phyloP scores from a whole-genome alignment of 2,888 invertebrate genomes.

The Cephus nigrinus region DNA sequence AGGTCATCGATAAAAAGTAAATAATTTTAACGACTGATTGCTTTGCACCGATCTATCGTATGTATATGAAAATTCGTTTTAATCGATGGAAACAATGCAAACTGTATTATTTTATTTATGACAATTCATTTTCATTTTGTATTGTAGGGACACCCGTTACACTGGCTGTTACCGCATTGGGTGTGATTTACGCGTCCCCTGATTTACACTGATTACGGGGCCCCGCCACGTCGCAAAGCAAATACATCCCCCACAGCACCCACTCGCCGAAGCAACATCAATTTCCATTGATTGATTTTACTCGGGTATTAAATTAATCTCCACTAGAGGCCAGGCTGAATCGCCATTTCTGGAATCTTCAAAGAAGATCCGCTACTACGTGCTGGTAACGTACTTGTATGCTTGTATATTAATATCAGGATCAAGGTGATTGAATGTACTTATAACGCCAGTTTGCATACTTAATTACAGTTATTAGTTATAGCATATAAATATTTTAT shows the following conservation, averaged over 20 bases:
- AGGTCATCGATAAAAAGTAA: not conserved
- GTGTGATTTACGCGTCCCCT: constrained; percentile 65
- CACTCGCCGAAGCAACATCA: constrained; percentile 51
- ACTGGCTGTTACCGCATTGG: constrained; percentile 54
- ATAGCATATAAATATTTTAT: not conserved
- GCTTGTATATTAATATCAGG: not conserved
- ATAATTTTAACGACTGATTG: not conserved
- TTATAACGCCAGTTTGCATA: not conserved
- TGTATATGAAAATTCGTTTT: not conserved
- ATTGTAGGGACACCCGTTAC: constrained; percentile 50
- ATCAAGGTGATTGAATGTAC: not conserved
- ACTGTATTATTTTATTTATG: not conserved
- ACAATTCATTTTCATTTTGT: not conserved
- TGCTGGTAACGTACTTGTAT: not conserved
- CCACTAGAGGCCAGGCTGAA: constrained; percentile 17
- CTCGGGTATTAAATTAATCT: constrained; percentile 60
- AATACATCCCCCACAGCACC: constrained; percentile 52
- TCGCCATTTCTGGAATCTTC: constrained; percentile 14
- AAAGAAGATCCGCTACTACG: constrained; percentile 15
- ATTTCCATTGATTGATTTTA: constrained; percentile 63
- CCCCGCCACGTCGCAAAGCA: constrained; percentile 60
- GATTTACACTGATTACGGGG: constrained; percentile 66
- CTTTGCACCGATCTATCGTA: not conserved
- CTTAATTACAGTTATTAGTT: not conserved
- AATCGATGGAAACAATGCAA: not conserved